A percentile compares a stretch with the other conserved stretches of the same genome.
phyloP scores from a whole-genome alignment of 1,140 invertebrate genomes.

The Oncopodura yosiiana region DNA sequence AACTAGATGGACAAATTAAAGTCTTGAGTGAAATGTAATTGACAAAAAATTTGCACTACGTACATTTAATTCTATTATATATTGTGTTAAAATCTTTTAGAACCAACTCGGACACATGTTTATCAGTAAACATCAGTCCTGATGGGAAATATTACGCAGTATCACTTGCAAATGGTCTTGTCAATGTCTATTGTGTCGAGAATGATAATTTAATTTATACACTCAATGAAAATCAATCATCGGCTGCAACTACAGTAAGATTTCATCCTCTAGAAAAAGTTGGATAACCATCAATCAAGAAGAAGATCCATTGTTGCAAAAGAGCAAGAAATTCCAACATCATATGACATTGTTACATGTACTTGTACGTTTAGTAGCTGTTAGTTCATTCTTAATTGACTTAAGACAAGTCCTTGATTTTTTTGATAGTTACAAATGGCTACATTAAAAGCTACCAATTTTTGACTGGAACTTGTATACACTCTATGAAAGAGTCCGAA shows the following conservation, averaged over 20 bases:
- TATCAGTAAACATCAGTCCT: slow-evolving; percentile 10
- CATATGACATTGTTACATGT: neutral
- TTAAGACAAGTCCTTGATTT: neutral
- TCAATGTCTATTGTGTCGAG: slow-evolving; percentile 14
- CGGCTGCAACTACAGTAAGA: slow-evolving; percentile 9
- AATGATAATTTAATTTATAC: slow-evolving; percentile 20
- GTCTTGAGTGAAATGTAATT: slow-evolving; percentile 2
- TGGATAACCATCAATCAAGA: neutral
- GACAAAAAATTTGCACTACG: neutral
- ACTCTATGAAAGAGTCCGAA: slow-evolving; percentile 17
- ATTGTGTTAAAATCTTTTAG: neutral
- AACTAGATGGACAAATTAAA: slow-evolving; percentile 10
- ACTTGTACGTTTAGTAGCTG: neutral
- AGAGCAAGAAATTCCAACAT: neutral
- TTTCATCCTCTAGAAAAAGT: slow-evolving; percentile 13
- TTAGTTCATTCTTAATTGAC: neutral
- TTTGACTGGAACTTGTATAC: slow-evolving; percentile 12
- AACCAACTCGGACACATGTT: slow-evolving; percentile 9
- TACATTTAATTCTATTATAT: neutral
- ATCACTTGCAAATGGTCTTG: slow-evolving; percentile 12
- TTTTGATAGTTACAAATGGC: slow-evolving; percentile 23
- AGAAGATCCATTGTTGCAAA: neutral
- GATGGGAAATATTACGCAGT: slow-evolving; percentile 21
- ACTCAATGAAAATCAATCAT: slow-evolving; percentile 8
- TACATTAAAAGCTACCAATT: slow-evolving; percentile 20